These are phyloP conservation scores for Notodromas monacha DNA, from an alignment of 2,888 invertebrate genomes.

Conservation along the genomic window DNA sequence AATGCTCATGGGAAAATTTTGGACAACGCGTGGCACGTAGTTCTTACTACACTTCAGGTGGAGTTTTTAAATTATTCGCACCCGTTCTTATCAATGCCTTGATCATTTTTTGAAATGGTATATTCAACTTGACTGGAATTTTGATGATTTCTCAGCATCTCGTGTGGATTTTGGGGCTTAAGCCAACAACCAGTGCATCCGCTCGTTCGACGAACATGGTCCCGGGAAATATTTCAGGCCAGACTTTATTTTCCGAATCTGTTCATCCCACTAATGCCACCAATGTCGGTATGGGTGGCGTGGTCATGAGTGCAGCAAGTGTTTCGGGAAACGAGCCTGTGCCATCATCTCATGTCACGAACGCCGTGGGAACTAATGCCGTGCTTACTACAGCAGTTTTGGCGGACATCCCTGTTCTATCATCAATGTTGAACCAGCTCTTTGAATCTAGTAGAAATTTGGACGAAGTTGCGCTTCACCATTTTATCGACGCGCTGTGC, in stretches of 20 bases:
- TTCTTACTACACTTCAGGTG: constrained; percentile 69
- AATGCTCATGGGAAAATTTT: constrained; percentile 68
- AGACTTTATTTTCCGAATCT: no score
- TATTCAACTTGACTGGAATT: neutral
- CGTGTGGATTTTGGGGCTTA: constrained; percentile 77
- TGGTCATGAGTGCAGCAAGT: constrained; percentile 11
- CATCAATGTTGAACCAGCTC: constrained; percentile 58
- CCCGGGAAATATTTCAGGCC: no score
- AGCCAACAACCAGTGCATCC: constrained; percentile 74
- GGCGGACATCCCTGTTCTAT: constrained; percentile 66
- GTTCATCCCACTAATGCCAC: constrained; percentile 14
- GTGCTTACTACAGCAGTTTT: constrained; percentile 82
- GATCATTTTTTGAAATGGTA: neutral
- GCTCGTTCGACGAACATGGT: no score
- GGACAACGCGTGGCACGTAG: constrained; percentile 78
- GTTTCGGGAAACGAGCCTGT: neutral
- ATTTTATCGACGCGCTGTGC: constrained; percentile 78
- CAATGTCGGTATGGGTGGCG: constrained; percentile 11
- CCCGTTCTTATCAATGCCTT: neutral
- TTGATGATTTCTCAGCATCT: constrained; percentile 18
- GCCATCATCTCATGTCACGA: neutral
- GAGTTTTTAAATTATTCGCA: constrained; percentile 11
- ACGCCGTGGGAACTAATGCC: constrained; percentile 29
- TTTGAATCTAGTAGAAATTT: constrained; percentile 79
- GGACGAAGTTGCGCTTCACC: constrained; percentile 74